Evolutionary conservation across 1,140 invertebrate genomes (phyloP), one percentile per base, ranked within the genome.

Genomic region (Bombus ignitus): DNA sequence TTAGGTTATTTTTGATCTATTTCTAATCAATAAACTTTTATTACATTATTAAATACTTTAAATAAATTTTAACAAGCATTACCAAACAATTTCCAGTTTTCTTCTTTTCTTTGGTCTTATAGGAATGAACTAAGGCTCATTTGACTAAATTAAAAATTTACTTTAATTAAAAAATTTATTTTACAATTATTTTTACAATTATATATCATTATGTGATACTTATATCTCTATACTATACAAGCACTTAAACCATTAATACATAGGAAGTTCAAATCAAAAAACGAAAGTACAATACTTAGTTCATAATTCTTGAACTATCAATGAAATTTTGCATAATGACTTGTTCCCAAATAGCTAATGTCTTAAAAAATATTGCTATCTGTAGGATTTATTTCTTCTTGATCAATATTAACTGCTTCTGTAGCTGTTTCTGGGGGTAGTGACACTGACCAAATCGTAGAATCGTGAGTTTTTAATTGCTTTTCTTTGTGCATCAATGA

Each of bases 371-470:
- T 59, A 85, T 47, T 92, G 83, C 22, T 39, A 82, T 53, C 86
- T 42, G 12, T 57, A 37, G 83, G 91, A 80, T 83, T 80, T 35
- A 84, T 81, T 42, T 93, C 92, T 62, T 95, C 92, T 6, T 92
- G 91, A 88, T 95, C 92, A 57, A 93, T 93, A 81, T 93, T 93
- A 8, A 94, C 92, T 35, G 93, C 91, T 88, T 95, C 94, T 32
- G 87, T 92, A 62, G 93, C 90, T 35, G 92, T 93, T 92, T 95
- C 94, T 28, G 90, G 89, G 25, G 90, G 87, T n/a, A 86, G 70
- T 53, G 91, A n/a, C 22, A 59, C 37, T 37, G 79, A 39, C 28
- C 77, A 71, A 68, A 74, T 57, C 13, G 59, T 44, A 44, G 71
- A 65, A 73, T 70, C 86, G n/a, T 83, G 84, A 65, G 74, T 32